These are phyloP conservation scores for Pammene fasciana DNA, from an alignment of 2,888 invertebrate genomes.

Conservation along the genomic window DNA sequence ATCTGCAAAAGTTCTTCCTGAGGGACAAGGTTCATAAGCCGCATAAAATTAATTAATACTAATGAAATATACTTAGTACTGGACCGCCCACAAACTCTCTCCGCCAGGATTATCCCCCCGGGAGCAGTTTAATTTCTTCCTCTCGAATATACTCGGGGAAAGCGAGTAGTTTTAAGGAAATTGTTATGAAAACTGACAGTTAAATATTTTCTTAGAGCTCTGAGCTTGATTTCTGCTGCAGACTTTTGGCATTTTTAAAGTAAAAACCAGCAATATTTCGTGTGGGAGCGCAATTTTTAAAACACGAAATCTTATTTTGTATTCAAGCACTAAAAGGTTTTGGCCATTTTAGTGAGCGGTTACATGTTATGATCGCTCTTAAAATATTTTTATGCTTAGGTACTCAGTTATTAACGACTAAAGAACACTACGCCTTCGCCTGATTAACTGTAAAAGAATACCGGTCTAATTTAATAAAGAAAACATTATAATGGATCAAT, in stretches of 20 bases:
- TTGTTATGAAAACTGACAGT: conserved; percentile 52
- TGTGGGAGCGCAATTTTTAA: neutral
- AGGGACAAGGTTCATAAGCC: conserved; percentile 50
- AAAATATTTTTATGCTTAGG: neutral
- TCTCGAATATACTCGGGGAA: conserved; percentile 50
- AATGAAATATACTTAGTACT: conserved; percentile 57
- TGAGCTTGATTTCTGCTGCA: neutral
- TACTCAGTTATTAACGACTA: neutral
- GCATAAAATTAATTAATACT: conserved; percentile 63
- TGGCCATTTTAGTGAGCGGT: neutral
- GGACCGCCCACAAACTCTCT: conserved; percentile 38
- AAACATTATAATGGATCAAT: too few relatives aligned
- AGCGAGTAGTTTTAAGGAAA: conserved; percentile 40
- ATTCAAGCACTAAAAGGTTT: conserved; percentile 6
- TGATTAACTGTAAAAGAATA: neutral
- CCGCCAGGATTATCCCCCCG: conserved; percentile 52
- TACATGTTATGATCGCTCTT: neutral
- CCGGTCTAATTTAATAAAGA: too few relatives aligned
- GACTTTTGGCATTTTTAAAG: neutral
- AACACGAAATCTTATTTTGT: neutral
- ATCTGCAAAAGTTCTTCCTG: conserved; percentile 36
- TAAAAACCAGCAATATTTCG: neutral
- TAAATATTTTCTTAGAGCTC: conserved; percentile 38
- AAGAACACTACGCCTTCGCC: neutral
- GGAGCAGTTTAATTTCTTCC: conserved; percentile 61